Evolutionary conservation across 2,888 invertebrate species (phyloP).

Genomic region (Priocnemis perturbator): DNA sequence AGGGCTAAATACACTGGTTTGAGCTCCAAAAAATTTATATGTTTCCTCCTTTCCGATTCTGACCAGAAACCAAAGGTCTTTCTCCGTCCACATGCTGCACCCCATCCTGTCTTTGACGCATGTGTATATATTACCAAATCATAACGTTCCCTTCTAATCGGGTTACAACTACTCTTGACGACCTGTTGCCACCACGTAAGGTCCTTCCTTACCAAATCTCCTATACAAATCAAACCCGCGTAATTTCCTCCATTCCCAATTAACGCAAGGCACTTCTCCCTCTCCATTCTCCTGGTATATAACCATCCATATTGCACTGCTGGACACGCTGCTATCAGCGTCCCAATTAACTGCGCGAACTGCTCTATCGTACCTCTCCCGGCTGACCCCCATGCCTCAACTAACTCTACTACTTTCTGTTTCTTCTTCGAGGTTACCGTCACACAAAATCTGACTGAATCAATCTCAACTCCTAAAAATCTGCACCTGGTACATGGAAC

Average conservation of each 20-base stretch:
- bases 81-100: background rate
- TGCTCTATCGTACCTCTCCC: slow-evolving; percentile 14
- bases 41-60: background rate
- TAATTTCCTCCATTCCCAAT: background rate
- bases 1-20: slow-evolving; percentile 1
- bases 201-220: background rate
- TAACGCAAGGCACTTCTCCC: background rate
- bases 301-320: background rate
- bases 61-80: background rate
- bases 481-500: slow-evolving; percentile 1
- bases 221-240: background rate
- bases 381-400: no score
- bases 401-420: no score
- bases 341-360: slow-evolving; percentile 32
- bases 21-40: slow-evolving; percentile 9
- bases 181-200: background rate
- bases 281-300: background rate
- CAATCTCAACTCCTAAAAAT: slow-evolving; percentile 33
- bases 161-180: background rate
- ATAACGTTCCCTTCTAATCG: background rate
- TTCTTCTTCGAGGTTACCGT: no score
- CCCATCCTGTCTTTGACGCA: slow-evolving; percentile 14
- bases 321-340: slow-evolving; percentile 29
- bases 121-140: slow-evolving; percentile 10
- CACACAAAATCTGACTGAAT: slow-evolving; percentile 14